Evolutionary conservation across 64 coral and sea anemone species (phyloP).

Genomic region (Montipora sp.): DNA sequence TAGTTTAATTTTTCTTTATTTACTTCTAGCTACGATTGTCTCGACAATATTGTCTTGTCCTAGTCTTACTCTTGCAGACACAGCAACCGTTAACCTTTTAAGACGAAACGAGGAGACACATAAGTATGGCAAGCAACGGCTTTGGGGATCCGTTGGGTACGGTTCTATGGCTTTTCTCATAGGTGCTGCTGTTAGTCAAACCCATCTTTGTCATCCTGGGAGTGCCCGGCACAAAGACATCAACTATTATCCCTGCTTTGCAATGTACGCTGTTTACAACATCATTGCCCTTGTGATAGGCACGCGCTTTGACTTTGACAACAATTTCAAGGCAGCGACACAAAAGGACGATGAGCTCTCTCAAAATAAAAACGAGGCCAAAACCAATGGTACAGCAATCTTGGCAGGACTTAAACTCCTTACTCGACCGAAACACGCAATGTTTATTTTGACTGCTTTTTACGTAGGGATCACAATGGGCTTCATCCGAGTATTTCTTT

Average conservation of each 20-base stretch:
- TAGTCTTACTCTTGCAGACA: conserved; percentile 88
- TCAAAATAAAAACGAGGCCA: not conserved
- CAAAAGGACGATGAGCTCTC: not conserved
- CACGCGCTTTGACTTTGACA: conserved; percentile 75
- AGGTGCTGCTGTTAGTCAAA: conserved; percentile 87
- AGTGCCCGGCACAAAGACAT: conserved; percentile 86
- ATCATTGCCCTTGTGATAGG: conserved; percentile 77
- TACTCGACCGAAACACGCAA: conserved; percentile 62
- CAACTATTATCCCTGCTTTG: conserved; percentile 95
- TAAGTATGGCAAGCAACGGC: conserved; percentile 92
- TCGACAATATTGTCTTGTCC: conserved; percentile 91
- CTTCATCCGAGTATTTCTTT: conserved; percentile 90
- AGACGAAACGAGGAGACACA: conserved; percentile 87
- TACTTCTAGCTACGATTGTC: conserved; percentile 89
- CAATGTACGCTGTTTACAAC: conserved; percentile 75
- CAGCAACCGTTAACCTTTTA: conserved; percentile 90
- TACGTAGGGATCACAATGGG: conserved; percentile 91
- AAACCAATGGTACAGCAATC: conserved; percentile 39
- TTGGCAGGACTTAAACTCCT: conserved; percentile 58
- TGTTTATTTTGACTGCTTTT: conserved; percentile 85
- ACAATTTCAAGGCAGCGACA: not conserved
- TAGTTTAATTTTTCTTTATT: conserved; percentile 71
- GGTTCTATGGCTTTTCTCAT: conserved; percentile 93
- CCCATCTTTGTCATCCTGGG: conserved; percentile 91
- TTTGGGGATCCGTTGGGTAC: conserved; percentile 95